Evolutionary conservation across 2,797 vertebrate genomes (phyloP).

Genomic region (Peromyscus melanophrys): DNA sequence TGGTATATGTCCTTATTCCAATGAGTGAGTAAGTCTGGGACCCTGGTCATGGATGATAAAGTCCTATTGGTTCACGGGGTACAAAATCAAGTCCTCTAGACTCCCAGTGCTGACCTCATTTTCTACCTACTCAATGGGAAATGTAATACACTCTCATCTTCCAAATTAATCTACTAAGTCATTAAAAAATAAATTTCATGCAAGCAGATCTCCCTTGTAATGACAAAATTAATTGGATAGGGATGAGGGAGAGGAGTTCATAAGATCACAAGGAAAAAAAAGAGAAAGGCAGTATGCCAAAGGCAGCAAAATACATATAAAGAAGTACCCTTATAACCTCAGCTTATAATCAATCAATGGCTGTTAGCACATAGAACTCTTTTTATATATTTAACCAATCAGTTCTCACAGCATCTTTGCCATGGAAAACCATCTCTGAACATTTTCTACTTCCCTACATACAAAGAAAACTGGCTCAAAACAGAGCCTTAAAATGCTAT

Average conservation of each 20-base stretch:
- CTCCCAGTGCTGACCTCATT: constrained; percentile 40
- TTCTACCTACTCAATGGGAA: constrained; percentile 73
- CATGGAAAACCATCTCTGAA: background rate
- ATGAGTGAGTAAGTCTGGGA: background rate
- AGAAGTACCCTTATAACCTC: background rate
- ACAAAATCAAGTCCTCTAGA: background rate
- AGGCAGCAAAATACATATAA: background rate
- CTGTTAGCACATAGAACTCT: background rate
- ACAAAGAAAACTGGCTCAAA: background rate
- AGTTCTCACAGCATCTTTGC: background rate
- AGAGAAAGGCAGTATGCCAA: constrained; percentile 31
- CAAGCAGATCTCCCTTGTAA: constrained; percentile 68
- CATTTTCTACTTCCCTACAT: background rate
- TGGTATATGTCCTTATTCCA: background rate
- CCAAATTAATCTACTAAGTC: constrained; percentile 79
- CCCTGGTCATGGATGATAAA: background rate
- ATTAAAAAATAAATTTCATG: constrained; percentile 77
- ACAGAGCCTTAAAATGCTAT: background rate
- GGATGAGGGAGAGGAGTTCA: constrained; percentile 25
- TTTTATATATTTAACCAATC: constrained; percentile 28
- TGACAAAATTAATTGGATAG: constrained; percentile 79
- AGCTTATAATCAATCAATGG: background rate
- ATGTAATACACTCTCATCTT: constrained; percentile 66
- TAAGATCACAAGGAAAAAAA: constrained; percentile 62
- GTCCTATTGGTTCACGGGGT: background rate